Base-by-base conservation (phyloP, 2,888 invertebrate genomes). In the Chloromyia formosa region DNA sequence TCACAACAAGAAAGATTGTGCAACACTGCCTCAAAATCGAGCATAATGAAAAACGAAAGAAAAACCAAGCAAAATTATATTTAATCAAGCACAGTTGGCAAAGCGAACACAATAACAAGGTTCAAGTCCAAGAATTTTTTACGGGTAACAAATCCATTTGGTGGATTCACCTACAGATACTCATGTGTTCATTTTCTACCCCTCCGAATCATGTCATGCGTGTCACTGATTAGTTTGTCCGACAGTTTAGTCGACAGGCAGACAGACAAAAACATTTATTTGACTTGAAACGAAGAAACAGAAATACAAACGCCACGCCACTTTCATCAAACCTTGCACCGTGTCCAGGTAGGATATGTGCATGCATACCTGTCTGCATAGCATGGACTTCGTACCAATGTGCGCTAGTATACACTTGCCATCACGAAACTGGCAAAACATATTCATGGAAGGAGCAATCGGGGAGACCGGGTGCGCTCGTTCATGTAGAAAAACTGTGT, bases 141-240 rank as follows among this genome's bases (percentile, higher is more conserved):
- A 40, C 40, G 40, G 20, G 12, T 22, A 58, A 49, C 58, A 42
- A 27, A 12, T 40, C 58, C 20, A 66, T 58, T 54, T 35, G 58
- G 58, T 58, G 58, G 35, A 58, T 27, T 66, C 23, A 49, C 49
- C 14, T 54, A 69, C 27, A 69, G 18, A 69, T 18, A 16, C 16
- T 53, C 27, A 7, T 7, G 27, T 35, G 7, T 35, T 35, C 27
- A 35, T 35, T 2, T 35, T 35, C 7, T 35, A 54, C 35, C 61
- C 23, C 56, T 73, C 35, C 62, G 64, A 22, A 73, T 12, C 62
- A 62, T 73, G 35, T 73, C 73, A 73, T 73, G 73, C 73, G 73
- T 73, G 73, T 73, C 73, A 62, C 62, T 73, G 73, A 73, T 73
- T 73, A 73, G 73, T 73, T 54, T 40, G 62, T 61, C 64, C 73